phyloP scores from a whole-genome alignment of 92 coral and sea anemone genomes.

The Parazoanthus swiftii region DNA sequence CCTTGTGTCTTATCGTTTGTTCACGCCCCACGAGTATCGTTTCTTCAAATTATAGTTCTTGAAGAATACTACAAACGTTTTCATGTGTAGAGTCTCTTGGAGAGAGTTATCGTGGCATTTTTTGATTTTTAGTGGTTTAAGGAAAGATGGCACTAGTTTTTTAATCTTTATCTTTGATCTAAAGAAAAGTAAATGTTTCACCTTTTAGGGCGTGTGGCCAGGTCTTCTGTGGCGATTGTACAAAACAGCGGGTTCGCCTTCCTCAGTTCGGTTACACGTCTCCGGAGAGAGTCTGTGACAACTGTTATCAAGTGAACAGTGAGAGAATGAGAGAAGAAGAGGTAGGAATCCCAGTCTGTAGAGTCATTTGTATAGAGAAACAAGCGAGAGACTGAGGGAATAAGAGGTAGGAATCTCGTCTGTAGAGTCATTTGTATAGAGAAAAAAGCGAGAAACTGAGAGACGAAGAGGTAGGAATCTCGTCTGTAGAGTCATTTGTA shows the following conservation, averaged over 20 bases:
- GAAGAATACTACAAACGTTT: background rate
- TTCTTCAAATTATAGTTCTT: background rate
- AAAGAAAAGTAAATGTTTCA: background rate
- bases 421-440: background rate
- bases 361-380: background rate
- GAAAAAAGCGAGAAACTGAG: background rate
- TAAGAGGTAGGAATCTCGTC: slow-evolving; percentile 35
- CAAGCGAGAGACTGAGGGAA: slow-evolving; percentile 42
- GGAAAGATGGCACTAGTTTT: background rate
- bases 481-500: background rate
- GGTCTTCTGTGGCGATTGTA: slow-evolving; percentile 94
- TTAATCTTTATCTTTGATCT: background rate
- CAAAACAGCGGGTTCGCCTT: slow-evolving; percentile 75
- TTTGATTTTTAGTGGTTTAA: too few species aligned
- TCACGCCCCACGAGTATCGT: background rate
- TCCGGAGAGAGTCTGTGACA: slow-evolving; percentile 93
- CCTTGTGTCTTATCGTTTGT: too few species aligned
- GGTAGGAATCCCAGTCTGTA: slow-evolving; percentile 25
- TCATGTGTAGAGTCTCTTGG: background rate
- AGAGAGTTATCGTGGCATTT: background rate
- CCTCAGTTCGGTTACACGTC: slow-evolving; percentile 88
- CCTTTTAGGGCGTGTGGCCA: slow-evolving; percentile 92
- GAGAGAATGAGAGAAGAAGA: slow-evolving; percentile 65
- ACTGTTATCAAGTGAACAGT: slow-evolving; percentile 76
- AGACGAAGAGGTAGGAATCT: slow-evolving; percentile 51